Conservation (phyloP, 2,888 invertebrate genomes). For the Hofmannophila pseudospretella region DNA sequence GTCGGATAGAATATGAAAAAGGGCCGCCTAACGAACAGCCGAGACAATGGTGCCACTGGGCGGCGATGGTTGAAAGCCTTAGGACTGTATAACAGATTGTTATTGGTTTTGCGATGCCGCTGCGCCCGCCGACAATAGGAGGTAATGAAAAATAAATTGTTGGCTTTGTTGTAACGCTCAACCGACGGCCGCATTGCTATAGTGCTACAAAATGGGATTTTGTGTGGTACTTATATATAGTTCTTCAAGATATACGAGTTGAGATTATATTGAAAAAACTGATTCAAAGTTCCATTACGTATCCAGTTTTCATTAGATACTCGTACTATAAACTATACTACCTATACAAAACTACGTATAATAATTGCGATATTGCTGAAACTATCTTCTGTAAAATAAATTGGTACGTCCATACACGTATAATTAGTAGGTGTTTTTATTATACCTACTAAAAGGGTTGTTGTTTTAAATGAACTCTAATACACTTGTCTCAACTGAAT, state of each 20-base stretch:
- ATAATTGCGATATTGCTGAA: no score
- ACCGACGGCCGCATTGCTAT: not conserved
- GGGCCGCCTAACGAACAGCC: slow-evolving; percentile 40
- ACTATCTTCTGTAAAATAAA: no score
- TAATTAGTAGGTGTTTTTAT: no score
- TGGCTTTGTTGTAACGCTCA: slow-evolving; percentile 23
- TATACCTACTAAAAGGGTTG: no score
- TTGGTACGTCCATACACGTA: no score
- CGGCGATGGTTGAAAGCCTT: slow-evolving; percentile 28
- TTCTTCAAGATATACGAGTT: not conserved
- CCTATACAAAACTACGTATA: no score
- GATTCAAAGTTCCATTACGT: no score
- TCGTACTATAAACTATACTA: no score
- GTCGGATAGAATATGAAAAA: slow-evolving; percentile 42
- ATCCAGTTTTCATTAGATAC: no score
- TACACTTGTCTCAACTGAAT: slow-evolving; percentile 1
- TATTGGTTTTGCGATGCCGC: slow-evolving; percentile 40
- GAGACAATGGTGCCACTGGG: slow-evolving; percentile 35
- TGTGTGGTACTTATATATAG: slow-evolving; percentile 16
- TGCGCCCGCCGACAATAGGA: slow-evolving; percentile 26
- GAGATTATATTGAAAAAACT: no score
- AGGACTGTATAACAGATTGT: slow-evolving; percentile 47
- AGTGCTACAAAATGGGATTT: slow-evolving; percentile 13
- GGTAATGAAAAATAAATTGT: slow-evolving; percentile 40
- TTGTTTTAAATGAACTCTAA: not conserved